These are phyloP conservation scores for Graphium colonna DNA, from an alignment of 2,888 invertebrate genomes.

Conservation along the genomic window DNA sequence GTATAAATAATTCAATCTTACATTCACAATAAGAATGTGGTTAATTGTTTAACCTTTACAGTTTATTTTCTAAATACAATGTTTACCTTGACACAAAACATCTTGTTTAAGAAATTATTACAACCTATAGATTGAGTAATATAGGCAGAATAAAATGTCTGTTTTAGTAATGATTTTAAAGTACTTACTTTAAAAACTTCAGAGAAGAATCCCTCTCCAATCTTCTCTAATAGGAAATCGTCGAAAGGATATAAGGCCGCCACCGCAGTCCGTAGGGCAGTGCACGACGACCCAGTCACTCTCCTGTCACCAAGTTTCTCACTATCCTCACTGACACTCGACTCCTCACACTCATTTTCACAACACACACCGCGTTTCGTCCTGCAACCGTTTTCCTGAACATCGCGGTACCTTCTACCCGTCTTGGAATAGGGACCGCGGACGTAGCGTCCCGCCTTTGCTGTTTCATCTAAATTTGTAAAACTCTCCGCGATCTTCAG, in stretches of 20 bases:
- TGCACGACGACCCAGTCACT: conserved; percentile 85
- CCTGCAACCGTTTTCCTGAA: conserved; percentile 50
- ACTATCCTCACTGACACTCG: conserved; percentile 71
- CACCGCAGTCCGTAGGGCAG: conserved; percentile 94
- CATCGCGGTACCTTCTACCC: conserved; percentile 56
- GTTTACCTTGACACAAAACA: not conserved
- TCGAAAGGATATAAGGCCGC: conserved; percentile 94
- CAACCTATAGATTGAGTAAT: no score
- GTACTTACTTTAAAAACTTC: conserved; percentile 96
- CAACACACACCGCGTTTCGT: conserved; percentile 66
- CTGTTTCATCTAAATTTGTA: conserved; percentile 73
- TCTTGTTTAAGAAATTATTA: conserved; percentile 12
- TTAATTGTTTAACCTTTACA: not conserved
- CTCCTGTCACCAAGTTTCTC: conserved; percentile 68
- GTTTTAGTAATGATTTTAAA: no score
- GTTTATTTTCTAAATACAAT: conserved; percentile 18
- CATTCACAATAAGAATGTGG: not conserved
- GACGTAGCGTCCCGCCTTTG: conserved; percentile 69
- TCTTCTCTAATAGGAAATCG: conserved; percentile 95
- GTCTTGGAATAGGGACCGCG: conserved; percentile 67
- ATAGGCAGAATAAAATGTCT: not conserved
- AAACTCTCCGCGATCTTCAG: conserved; percentile 77
- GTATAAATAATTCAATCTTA: no score
- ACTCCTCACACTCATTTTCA: conserved; percentile 71
- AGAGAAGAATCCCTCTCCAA: conserved; percentile 97